Conservation (phyloP, 2,797 vertebrate genomes). For the Coreius guichenoti region DNA sequence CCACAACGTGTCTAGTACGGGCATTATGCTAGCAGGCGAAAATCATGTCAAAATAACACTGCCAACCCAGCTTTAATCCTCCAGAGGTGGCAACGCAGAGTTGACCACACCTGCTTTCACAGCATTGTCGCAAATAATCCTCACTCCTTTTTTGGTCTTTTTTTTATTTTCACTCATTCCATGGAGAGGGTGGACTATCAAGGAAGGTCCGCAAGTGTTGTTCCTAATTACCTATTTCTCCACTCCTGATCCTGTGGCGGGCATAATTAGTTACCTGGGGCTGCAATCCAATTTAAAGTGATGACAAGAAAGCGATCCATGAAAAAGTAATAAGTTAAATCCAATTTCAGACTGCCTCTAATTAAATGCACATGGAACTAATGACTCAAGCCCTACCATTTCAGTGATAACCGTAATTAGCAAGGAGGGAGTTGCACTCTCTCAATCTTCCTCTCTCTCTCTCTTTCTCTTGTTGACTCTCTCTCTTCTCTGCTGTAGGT, state of each 20-base stretch:
- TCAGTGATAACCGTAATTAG: constrained; percentile 99
- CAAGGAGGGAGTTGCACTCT: constrained; percentile 95
- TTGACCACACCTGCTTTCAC: constrained; percentile 78
- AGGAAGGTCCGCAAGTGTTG: constrained; percentile 96
- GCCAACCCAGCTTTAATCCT: constrained; percentile 83
- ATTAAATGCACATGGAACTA: constrained; percentile 99
- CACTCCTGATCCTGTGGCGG: constrained; percentile 98
- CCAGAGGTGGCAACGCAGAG: constrained; percentile 77
- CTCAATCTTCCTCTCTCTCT: constrained; percentile 65
- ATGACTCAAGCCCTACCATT: constrained; percentile 99
- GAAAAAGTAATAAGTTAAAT: constrained; percentile 99
- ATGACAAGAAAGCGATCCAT: constrained; percentile 99
- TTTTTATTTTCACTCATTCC: constrained; percentile 67
- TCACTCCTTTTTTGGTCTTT: constrained; percentile 53
- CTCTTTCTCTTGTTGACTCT: constrained; percentile 42
- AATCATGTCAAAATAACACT: constrained; percentile 83
- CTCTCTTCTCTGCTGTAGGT: constrained; percentile 84
- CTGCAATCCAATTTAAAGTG: constrained; percentile 99
- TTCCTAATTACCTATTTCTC: constrained; percentile 99
- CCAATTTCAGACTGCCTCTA: constrained; percentile 99
- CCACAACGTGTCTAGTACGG: constrained; percentile 79
- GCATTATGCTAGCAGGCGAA: constrained; percentile 78
- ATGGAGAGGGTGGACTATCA: constrained; percentile 90
- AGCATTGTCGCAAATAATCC: constrained; percentile 78
- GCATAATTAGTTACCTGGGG: constrained; percentile 99